Percentiles rank a stretch among this genome's conserved stretches.
phyloP scores from a whole-genome alignment of 2,888 invertebrate genomes.

The Diabrotica balteata region DNA sequence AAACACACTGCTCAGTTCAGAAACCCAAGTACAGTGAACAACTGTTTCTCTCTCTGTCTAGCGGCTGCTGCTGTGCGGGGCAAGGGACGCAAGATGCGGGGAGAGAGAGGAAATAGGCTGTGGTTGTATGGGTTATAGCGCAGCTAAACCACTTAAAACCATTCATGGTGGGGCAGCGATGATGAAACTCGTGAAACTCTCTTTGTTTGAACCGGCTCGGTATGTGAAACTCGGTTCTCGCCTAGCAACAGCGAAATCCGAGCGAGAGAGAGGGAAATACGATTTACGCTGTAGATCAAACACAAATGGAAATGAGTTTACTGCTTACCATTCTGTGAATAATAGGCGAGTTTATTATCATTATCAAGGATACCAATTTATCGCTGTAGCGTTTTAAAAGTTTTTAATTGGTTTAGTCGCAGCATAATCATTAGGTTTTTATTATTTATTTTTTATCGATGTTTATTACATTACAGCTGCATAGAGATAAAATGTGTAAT shows the following conservation, averaged over 20 bases:
- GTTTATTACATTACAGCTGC: neutral
- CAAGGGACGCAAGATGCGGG: conserved; percentile 26
- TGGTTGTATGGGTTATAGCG: conserved; percentile 46
- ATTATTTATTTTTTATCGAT: conserved; percentile 2
- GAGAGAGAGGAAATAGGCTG: conserved; percentile 34
- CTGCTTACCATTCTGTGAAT: conserved; percentile 33
- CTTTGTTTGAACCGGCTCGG: conserved; percentile 38
- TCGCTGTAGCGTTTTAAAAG: conserved; percentile 35
- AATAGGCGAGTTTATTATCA: conserved; percentile 22
- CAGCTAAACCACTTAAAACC: conserved; percentile 47
- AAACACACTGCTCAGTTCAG: conserved; percentile 32
- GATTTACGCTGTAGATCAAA: conserved; percentile 41
- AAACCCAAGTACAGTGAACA: conserved; percentile 36
- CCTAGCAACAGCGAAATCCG: conserved; percentile 37
- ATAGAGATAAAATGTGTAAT: neutral
- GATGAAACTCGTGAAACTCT: conserved; percentile 44
- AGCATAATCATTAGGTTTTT: conserved; percentile 6
- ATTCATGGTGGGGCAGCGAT: conserved; percentile 40
- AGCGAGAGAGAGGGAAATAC: conserved; percentile 47
- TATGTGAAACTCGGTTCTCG: conserved; percentile 39
- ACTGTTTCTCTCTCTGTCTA: conserved; percentile 35
- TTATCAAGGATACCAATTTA: conserved; percentile 30
- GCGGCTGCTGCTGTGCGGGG: conserved; percentile 26
- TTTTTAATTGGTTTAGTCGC: conserved; percentile 33
- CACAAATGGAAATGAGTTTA: conserved; percentile 42